Conservation (phyloP, 1,140 invertebrate species). For the Drosophila watanabei region DNA sequence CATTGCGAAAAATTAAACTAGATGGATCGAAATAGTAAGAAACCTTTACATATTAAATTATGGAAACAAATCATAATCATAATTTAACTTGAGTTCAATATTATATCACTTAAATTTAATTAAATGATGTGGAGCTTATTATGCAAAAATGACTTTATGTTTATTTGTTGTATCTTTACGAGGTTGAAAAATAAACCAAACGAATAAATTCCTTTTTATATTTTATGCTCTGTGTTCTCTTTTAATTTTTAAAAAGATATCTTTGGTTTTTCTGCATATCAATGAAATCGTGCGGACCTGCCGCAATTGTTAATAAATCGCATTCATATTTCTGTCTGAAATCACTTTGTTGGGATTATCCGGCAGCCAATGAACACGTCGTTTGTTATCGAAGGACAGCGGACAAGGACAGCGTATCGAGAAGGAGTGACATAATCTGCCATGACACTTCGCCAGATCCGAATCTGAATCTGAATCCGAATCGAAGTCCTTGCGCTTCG, state of each 20-base stretch:
- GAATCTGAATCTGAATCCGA: not conserved
- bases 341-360: slow-evolving; percentile 71
- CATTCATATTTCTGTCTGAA: slow-evolving; percentile 64
- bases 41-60: not conserved
- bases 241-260: not conserved
- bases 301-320: slow-evolving; percentile 67
- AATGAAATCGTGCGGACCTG: slow-evolving; percentile 56
- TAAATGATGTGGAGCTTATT: too few relatives aligned
- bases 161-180: not conserved
- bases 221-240: not conserved
- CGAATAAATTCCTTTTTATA: not conserved
- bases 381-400: slow-evolving; percentile 52
- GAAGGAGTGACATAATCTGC: slow-evolving; percentile 55
- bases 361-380: slow-evolving; percentile 76
- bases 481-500: not conserved
- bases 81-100: too few relatives aligned
- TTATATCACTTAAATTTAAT: not conserved
- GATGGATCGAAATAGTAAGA: not conserved
- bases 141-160: too few relatives aligned
- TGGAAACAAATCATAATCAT: not conserved
- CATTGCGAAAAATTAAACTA: not conserved
- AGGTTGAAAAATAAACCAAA: not conserved
- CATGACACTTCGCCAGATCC: slow-evolving; percentile 55
- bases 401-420: slow-evolving; percentile 23
- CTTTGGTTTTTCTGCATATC: slow-evolving; percentile 1